Percentiles rank a stretch among this genome's conserved stretches.
These are phyloP conservation scores for Pollenia amentaria DNA, from an alignment of 2,888 invertebrate genomes.

Conservation along the genomic window DNA sequence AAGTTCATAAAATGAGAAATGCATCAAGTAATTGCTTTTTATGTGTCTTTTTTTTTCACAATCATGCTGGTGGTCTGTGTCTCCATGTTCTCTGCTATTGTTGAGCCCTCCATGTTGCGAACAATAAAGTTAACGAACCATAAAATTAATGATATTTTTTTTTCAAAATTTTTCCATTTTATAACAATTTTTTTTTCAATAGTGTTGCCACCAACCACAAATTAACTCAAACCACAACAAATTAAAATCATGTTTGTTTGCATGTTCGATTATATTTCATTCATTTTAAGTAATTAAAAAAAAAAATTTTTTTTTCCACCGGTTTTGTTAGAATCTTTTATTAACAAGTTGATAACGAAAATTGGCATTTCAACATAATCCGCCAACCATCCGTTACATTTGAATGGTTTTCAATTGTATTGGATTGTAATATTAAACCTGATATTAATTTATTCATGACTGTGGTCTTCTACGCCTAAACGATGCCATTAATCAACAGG, in stretches of 20 bases:
- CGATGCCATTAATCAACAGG: constrained; percentile 49
- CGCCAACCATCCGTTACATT: neutral
- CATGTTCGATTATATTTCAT: neutral
- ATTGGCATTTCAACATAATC: neutral
- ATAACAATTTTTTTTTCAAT: constrained; percentile 16
- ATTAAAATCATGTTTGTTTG: constrained; percentile 49
- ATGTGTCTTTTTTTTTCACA: constrained; percentile 42
- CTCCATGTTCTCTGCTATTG: neutral
- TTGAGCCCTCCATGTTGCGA: constrained; percentile 39
- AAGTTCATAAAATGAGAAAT: constrained; percentile 64
- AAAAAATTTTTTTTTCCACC: neutral
- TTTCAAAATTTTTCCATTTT: constrained; percentile 20
- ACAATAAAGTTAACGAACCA: constrained; percentile 71
- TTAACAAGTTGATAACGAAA: constrained; percentile 26
- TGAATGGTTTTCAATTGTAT: neutral
- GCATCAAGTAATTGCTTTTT: constrained; percentile 61
- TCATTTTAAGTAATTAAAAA: constrained; percentile 6
- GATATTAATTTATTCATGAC: constrained; percentile 51
- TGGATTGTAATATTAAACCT: constrained; percentile 10
- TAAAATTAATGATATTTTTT: constrained; percentile 67
- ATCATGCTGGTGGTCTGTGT: constrained; percentile 58
- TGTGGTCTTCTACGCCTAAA: neutral
- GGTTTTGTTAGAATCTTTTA: constrained; percentile 8
- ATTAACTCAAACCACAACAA: constrained; percentile 60
- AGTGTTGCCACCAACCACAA: constrained; percentile 63